Evolutionary conservation across 2,888 invertebrate genomes (phyloP), one percentile per base, ranked within the genome.

Genomic region (Diaphora mendica): DNA sequence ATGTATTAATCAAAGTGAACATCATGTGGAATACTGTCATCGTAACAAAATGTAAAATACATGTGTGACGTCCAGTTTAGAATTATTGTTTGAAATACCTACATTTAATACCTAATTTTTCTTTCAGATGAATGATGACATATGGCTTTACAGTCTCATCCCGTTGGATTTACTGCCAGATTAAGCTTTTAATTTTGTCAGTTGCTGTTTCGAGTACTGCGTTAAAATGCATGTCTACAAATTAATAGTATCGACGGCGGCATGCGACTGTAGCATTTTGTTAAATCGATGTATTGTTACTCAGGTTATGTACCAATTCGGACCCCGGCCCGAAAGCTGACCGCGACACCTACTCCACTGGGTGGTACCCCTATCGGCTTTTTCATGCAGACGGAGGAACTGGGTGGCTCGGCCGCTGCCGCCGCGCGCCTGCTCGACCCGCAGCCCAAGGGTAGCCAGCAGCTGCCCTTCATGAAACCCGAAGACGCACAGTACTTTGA

Each of bases 401-500:
- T 97, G 91, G 97, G 97, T 70, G 97, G 97, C 7, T 98, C 98
- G 84, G 98, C 98, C 89, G 97, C 97, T 62, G 97, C 97, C 1
- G 98, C 98, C 88, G 98, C 98, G 91, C 92, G 96, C 70, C 96
- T 97, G 80, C 97, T 99, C 87, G 99, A 99, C 92, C 99, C 99
- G 90, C 99, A 99, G 95, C 99, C 99, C 1, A 99, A 99, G 93
- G 98, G 98, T 0, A 96, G 97, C 87, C 95, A 95, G 90, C 99
- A 99, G 95, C 96, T 99, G 85, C 99, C 99, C 26, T 99, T 99
- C 91, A 98, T 99, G 97, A 99, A 99, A 93, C 99, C 99, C 0
- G 99, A 99, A 94, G 99, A 99, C 95, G 99, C 99, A 67, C 99
- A 99, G 95, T 99, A 99, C 95, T 99, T 99, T 94, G 99, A 99